These are phyloP conservation scores for Pongo abelii DNA, from an alignment of 2,113 vertebrate species.

Conservation along the genomic window DNA sequence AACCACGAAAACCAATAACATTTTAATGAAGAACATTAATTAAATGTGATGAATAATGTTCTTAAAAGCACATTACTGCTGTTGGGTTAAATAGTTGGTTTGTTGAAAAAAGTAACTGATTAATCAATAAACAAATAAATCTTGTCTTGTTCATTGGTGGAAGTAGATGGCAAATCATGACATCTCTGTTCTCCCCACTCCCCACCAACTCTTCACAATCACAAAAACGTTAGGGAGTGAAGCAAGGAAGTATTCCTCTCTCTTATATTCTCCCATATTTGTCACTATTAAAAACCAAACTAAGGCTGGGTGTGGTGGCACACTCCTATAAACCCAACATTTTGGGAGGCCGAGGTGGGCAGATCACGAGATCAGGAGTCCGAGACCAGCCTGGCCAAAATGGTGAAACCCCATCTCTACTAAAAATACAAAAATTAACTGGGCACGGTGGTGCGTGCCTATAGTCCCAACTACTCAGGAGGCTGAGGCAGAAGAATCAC, in stretches of 20 bases:
- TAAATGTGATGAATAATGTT: conserved; percentile 12
- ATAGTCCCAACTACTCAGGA: too few species aligned
- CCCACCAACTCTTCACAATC: not conserved
- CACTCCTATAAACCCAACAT: too few species aligned
- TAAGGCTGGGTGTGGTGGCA: too few species aligned
- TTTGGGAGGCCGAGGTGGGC: too few species aligned
- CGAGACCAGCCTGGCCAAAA: too few species aligned
- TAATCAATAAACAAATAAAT: not conserved
- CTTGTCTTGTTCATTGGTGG: not conserved
- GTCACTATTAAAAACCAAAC: not conserved
- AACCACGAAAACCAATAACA: not conserved
- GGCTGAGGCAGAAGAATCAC: too few species aligned
- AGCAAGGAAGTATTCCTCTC: not conserved
- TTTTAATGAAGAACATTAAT: conserved; percentile 37
- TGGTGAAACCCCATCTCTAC: too few species aligned
- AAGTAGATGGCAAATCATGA: not conserved
- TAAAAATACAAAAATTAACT: too few species aligned
- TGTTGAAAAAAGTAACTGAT: conserved; percentile 1
- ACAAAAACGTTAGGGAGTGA: not conserved
- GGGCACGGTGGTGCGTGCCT: too few species aligned
- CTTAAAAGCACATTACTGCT: conserved; percentile 24
- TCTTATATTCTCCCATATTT: not conserved
- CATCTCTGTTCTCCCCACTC: not conserved
- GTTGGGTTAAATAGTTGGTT: not conserved
- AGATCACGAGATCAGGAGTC: too few species aligned